Evolutionary conservation across 23 tunicate genomes (phyloP), one percentile per base, ranked within the genome.

Genomic region (Ciona savignyi): DNA sequence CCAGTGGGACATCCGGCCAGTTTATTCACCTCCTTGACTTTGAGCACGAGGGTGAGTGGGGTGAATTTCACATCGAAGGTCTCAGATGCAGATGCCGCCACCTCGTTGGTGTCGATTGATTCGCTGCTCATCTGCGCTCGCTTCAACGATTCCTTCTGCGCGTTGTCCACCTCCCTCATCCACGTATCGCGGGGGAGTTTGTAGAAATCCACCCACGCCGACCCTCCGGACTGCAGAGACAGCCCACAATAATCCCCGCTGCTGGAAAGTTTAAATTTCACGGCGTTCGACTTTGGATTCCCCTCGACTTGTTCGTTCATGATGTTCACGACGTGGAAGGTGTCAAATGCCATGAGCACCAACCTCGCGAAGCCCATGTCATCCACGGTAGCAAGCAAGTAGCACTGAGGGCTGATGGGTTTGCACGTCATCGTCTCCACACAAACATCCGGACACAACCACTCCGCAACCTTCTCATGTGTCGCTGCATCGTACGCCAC

Each of bases 311-410:
- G 80, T 34, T 81, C 91, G 65, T 91, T 91, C 34, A 91, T 4
- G 1, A 80, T 28, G 15, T 74, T 60, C 6, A 91, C 42, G 4
- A 64, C 32, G 34, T 76, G 76, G 65, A 91, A 80, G 6, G 71
- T 66, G 11, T 91, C 80, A 33, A 67, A 33, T 21, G 70, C 86
- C 75, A 79, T 71, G 3, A 80, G 61, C 27, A 85, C 29, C 31
- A 91, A 27, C 27, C 76, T 63, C 4, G 79, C 83, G 69, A 84
- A 91, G 11, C 97, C 97, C 97, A 91, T 91, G 72, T 91, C 97
- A 68, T 91, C 97, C 70, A 91, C 70, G 3, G 72, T 34, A 11
- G 83, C 78, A 19, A 91, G 19, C 23, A 85, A 27, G 66, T 85
- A 70, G 27, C 68, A 22, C 19, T 85, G 75, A 1, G 80, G 66